phyloP scores from a whole-genome alignment of 2,888 invertebrate genomes.

The Conistra vaccinii region DNA sequence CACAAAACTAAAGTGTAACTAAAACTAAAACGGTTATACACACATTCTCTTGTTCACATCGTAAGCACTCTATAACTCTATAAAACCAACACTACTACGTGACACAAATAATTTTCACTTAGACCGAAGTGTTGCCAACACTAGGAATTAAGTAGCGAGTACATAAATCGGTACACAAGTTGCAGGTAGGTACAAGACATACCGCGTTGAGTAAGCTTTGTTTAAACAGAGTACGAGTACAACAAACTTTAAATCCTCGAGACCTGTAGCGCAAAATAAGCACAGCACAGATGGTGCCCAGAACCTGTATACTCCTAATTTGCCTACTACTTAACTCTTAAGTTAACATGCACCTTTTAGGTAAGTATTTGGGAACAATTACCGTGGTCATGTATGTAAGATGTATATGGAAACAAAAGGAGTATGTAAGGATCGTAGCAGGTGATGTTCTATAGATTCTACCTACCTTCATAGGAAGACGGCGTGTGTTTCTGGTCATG shows the following conservation, averaged over 20 bases:
- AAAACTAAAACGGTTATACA: slow-evolving; percentile 21
- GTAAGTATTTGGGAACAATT: slow-evolving; percentile 4
- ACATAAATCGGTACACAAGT: slow-evolving; percentile 71
- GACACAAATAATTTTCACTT: slow-evolving; percentile 65
- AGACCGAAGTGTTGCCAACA: slow-evolving; percentile 56
- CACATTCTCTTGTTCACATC: slow-evolving; percentile 33
- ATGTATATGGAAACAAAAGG: too few relatives aligned
- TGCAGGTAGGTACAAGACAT: slow-evolving; percentile 74
- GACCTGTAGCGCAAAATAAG: slow-evolving; percentile 75
- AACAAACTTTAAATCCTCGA: slow-evolving; percentile 80
- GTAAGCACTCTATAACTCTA: slow-evolving; percentile 57
- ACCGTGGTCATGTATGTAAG: too few relatives aligned
- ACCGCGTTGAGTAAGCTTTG: slow-evolving; percentile 71
- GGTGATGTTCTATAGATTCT: too few relatives aligned
- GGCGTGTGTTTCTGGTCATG: too few relatives aligned
- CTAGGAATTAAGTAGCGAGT: slow-evolving; percentile 75
- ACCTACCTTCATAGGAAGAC: too few relatives aligned
- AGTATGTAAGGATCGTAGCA: too few relatives aligned
- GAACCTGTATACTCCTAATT: slow-evolving; percentile 22
- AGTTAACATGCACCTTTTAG: slow-evolving; percentile 30
- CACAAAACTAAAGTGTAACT: slow-evolving; percentile 12
- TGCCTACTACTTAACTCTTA: slow-evolving; percentile 37
- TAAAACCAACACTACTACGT: slow-evolving; percentile 58
- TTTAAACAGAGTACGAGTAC: slow-evolving; percentile 76
- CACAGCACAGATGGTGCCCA: slow-evolving; percentile 66